Base-by-base conservation (phyloP, 2,113 vertebrate species). In the Circaetus gallicus region DNA sequence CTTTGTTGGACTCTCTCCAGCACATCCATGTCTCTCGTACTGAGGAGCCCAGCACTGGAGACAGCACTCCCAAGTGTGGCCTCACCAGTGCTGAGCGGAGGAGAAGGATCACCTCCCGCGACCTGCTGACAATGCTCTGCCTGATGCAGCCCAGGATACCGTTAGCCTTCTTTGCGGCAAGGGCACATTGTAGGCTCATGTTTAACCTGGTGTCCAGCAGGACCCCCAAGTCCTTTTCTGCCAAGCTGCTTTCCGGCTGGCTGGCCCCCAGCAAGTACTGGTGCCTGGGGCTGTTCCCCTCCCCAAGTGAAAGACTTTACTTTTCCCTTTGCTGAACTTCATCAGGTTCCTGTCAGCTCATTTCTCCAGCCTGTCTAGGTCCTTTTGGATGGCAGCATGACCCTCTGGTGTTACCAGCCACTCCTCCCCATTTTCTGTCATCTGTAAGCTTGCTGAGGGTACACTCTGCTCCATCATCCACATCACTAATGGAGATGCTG, bases 11-110 rank as follows among this genome's bases (percentile, higher is more conserved):
- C 20, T 18, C 32, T 38, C 32, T 52, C 38, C 24, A 29, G 56
- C 2, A 49, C 1, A 1, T 21, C 28, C 7, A 2, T 7, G 4
- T 58, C 24, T 55, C 25, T n/a, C 6, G 21, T 31, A 26, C 43
- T 7, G 25, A 59, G 43, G 17, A 59, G 58, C 43, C 18, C 43
- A 40, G 43, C 29, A 5, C 22, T 17, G 82, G 50, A 38, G 4
- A 7, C 24, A n/a, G 14, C 24, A 16, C 22, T 65, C 56, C 65
- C 40, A 36, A 5, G 38, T 2, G 25, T 10, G 34, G 21, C 25
- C 52, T 73, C 52, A 36, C 5, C 47, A 26, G 73, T 2, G 32
- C 73, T 50, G 40, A 62, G 31, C 40, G 16, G 40, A 36, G 19
- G 36, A 13, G 24, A 20, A 72, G 13, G 47, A 73, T 49, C 40